Conservation (phyloP, 2,888 invertebrate species). For the Drosophila cracens region DNA sequence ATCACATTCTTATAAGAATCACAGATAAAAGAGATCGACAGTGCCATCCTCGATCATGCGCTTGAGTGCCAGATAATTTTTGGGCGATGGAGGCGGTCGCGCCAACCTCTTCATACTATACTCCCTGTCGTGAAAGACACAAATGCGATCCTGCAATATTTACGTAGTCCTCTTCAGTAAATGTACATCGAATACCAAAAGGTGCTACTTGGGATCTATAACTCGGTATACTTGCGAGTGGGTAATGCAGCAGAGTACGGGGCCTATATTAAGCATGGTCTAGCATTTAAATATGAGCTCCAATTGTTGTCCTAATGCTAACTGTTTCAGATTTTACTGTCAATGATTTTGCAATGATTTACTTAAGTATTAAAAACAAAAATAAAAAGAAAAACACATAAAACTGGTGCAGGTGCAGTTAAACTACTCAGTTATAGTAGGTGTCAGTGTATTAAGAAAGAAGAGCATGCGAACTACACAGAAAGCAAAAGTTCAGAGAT, state of each 20-base stretch:
- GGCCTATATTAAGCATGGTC: constrained; percentile 41
- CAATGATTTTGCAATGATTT: constrained; percentile 23
- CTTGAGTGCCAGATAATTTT: constrained; percentile 80
- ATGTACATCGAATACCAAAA: constrained; percentile 1
- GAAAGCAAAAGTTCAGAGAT: constrained; percentile 36
- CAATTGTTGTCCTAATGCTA: constrained; percentile 16
- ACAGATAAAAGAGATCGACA: constrained; percentile 82
- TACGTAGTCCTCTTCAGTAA: constrained; percentile 37
- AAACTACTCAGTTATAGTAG: constrained; percentile 11
- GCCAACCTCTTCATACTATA: constrained; percentile 81
- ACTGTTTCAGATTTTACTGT: constrained; percentile 3
- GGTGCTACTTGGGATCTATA: constrained; percentile 31
- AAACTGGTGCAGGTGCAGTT: constrained; percentile 45
- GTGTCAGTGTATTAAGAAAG: constrained; percentile 13
- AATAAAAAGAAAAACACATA: constrained; percentile 18
- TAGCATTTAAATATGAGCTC: constrained; percentile 10
- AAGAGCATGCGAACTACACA: constrained; percentile 55
- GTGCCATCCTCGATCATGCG: constrained; percentile 82
- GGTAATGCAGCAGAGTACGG: constrained; percentile 16
- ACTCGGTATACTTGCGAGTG: constrained; percentile 6
- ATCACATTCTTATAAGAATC: constrained; percentile 31
- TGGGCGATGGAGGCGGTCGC: constrained; percentile 83
- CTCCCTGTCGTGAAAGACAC: constrained; percentile 78
- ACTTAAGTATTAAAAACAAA: constrained; percentile 4
- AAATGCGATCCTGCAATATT: constrained; percentile 82